Evolutionary conservation across 2,797 vertebrate species (phyloP), one percentile per base, ranked within the genome.

Genomic region (Poeciliopsis paucimaculata): DNA sequence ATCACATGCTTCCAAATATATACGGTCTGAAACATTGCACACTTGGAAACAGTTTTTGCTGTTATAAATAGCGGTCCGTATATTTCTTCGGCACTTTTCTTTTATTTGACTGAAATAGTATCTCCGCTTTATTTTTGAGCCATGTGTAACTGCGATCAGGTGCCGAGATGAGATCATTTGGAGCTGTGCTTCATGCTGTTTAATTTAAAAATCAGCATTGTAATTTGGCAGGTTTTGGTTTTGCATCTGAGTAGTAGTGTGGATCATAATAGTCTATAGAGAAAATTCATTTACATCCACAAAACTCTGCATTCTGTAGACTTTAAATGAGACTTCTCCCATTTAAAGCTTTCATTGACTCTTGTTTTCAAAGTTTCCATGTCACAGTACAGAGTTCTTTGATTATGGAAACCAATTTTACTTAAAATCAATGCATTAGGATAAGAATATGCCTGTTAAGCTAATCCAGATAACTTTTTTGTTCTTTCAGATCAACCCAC

Each of bases 1-100:
- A 75, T 60, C 83, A 76, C 82, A 87, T 83, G 74, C 84, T 83
- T 76, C 49, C n/a, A 80, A 62, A 64, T 72, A 45, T 62, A 49
- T 72, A 77, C 45, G 12, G 23, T 80, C 43, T 73, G 45, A 39
- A 45, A 60, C 46, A 57, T 66, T 16, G 60, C 76, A 75, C 68
- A 71, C 72, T 83, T 57, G 72, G 78, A 83, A 75, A 71, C 71
- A 62, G 55, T 77, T 81, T 72, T 62, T 77, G 76, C 76, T 62
- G 7, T 62, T 77, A 75, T 70, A 71, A 36, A 73, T 55, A n/a
- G 43, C 8, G 31, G 73, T 3, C 46, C 73, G 68, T 49, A 18
- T 13, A 34, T 84, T 75, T 87, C 60, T 82, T 82, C 60, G 31
- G 31, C 46, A 43, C 12, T 72, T 72, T 47, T 64, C 26, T 86